Conservation (phyloP, 2,113 vertebrate species). For the Lynx canadensis region DNA sequence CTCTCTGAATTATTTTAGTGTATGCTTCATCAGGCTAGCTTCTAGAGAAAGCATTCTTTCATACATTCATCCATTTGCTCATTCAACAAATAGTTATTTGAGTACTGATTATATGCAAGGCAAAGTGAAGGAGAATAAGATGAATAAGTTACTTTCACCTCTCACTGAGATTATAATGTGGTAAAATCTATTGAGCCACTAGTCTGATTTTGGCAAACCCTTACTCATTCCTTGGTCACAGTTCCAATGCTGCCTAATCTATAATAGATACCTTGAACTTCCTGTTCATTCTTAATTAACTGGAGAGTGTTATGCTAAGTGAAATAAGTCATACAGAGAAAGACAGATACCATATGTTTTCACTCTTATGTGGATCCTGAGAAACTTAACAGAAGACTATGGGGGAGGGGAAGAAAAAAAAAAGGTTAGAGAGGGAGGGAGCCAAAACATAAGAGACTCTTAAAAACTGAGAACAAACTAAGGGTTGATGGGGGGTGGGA, state of each 20-base stretch:
- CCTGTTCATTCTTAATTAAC: neutral
- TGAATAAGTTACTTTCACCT: neutral
- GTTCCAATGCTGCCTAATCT: neutral
- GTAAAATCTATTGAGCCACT: neutral
- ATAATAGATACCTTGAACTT: neutral
- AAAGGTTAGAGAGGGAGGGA: no score
- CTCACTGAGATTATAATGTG: neutral
- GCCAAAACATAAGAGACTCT: no score
- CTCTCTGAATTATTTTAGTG: neutral
- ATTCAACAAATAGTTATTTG: neutral
- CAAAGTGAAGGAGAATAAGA: neutral
- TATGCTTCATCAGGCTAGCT: neutral
- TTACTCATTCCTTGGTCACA: neutral
- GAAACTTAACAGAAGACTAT: no score
- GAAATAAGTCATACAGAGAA: no score
- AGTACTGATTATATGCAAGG: neutral
- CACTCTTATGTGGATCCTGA: no score
- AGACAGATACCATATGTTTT: no score
- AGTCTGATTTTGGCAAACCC: neutral
- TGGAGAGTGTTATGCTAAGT: no score
- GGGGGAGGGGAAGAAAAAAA: no score
- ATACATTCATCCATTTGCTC: neutral
- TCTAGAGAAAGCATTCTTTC: slow-evolving; percentile 7
- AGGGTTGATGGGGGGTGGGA: no score
- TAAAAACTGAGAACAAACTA: no score